These are phyloP conservation scores for Drosophila ficusphila DNA, from an alignment of 1,140 invertebrate species.

Conservation along the genomic window DNA sequence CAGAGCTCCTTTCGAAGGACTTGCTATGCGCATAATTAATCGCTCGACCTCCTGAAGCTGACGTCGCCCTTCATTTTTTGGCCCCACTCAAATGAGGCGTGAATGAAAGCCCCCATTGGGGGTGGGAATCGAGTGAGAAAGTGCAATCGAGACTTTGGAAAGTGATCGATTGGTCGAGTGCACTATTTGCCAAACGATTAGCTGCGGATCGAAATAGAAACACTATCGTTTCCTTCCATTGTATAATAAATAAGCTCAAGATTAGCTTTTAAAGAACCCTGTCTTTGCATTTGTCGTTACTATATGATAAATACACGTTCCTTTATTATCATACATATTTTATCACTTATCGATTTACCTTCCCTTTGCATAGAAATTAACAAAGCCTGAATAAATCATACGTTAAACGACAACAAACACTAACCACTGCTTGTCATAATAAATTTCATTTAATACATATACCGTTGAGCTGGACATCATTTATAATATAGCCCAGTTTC, in stretches of 20 bases:
- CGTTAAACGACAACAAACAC: neutral
- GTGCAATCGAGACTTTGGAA: neutral
- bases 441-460: constrained; percentile 5
- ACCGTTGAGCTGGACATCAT: neutral
- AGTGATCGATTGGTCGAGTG: neutral
- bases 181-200: constrained; percentile 7
- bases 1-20: neutral
- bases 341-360: neutral
- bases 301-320: neutral
- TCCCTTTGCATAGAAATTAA: neutral
- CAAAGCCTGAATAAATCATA: neutral
- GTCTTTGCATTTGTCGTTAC: neutral
- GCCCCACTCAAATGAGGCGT: neutral
- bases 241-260: too few species aligned
- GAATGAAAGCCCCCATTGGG: constrained; percentile 6
- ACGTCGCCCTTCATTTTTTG: constrained; percentile 20
- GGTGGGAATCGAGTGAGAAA: neutral
- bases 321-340: too few species aligned
- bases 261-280: neutral
- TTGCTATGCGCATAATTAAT: constrained; percentile 40
- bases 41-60: constrained; percentile 29
- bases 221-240: too few species aligned
- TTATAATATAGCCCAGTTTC: constrained; percentile 6
- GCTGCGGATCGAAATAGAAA: too few species aligned
- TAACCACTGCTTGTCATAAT: constrained; percentile 4